phyloP scores from a whole-genome alignment of 2,797 vertebrate genomes.

The Mus minutoides region DNA sequence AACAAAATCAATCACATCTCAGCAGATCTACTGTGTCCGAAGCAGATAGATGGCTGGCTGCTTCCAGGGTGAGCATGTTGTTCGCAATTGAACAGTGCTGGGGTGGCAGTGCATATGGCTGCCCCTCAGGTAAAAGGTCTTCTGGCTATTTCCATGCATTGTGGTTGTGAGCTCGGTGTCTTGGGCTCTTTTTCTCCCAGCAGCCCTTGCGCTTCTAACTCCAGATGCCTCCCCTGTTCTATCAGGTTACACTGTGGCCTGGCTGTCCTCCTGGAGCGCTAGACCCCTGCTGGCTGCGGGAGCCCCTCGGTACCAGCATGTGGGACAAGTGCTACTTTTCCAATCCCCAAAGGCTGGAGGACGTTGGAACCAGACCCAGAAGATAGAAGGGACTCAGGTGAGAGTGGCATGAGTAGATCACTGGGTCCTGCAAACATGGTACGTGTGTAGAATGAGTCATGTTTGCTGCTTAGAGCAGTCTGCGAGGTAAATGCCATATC shows the following conservation, averaged over 20 bases:
- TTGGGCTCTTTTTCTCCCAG: neutral
- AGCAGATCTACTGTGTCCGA: neutral
- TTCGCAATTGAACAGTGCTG: neutral
- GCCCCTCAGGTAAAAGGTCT: neutral
- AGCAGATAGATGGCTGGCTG: neutral
- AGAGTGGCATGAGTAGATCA: fast-evolving
- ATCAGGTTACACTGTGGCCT: conserved; percentile 88
- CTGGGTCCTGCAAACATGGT: neutral
- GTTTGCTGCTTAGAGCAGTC: neutral
- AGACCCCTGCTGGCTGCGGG: conserved; percentile 85
- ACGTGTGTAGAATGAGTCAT: neutral
- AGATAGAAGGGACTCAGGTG: conserved; percentile 87
- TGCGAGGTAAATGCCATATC: neutral
- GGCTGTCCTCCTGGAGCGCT: conserved; percentile 36
- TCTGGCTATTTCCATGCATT: too few relatives aligned
- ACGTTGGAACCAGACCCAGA: conserved; percentile 81
- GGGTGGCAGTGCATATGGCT: neutral
- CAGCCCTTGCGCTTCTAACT: neutral
- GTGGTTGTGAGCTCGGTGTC: neutral
- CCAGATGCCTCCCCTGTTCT: neutral
- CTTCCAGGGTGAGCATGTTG: neutral
- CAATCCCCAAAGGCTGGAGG: neutral
- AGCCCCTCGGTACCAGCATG: conserved; percentile 90
- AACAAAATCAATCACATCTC: too few relatives aligned
- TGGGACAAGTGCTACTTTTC: conserved; percentile 89